Evolutionary conservation across 2,888 invertebrate genomes (phyloP), one percentile per base, ranked within the genome.

Genomic region (Molanna angustata): DNA sequence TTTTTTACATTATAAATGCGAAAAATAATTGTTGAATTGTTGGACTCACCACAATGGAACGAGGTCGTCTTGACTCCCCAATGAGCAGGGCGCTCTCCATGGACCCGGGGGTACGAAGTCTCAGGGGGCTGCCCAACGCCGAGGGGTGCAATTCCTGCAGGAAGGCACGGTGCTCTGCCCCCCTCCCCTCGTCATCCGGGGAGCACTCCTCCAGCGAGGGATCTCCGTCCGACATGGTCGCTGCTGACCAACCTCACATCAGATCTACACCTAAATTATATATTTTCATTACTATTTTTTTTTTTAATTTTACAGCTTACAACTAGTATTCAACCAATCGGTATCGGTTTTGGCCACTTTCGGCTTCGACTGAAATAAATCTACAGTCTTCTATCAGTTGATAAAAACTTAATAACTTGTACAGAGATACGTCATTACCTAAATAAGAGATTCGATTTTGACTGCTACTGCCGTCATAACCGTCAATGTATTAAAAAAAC

Each of bases 191-290:
- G 6, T 35, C 48, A 11, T 50, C 55, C 3, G 76, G 76, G 50
- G 73, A 64, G 61, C 74, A 74, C 64, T 77, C 76, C 65, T 76
- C 77, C 41, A 77, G 69, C 52, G 77, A 77, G 63, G 77, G 77
- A 61, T 74, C 73, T 40, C 76, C 76, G 72, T 77, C 77, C 64
- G 77, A 77, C 77, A 77, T 77, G 21, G 2, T 37, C 13, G 19
- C 18, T 22, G 14, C 4, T 50, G n/a, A n/a, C n/a, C 27, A 50
- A 9, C 17, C 21, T 20, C n/a, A 14, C 50, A 50, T 50, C 37
- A 13, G 35, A 22, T 6, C 39, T 37, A 11, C 3, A 17, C 9
- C 6, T 13, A 35, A 35, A 35, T 27, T 27, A 11, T 14, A 33
- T 3, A 33, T 33, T 14, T 13, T 11, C 33, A 33, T 11, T 6